Base-by-base conservation (phyloP, 2,797 vertebrate species). In the Kryptopterus vitreolus region DNA sequence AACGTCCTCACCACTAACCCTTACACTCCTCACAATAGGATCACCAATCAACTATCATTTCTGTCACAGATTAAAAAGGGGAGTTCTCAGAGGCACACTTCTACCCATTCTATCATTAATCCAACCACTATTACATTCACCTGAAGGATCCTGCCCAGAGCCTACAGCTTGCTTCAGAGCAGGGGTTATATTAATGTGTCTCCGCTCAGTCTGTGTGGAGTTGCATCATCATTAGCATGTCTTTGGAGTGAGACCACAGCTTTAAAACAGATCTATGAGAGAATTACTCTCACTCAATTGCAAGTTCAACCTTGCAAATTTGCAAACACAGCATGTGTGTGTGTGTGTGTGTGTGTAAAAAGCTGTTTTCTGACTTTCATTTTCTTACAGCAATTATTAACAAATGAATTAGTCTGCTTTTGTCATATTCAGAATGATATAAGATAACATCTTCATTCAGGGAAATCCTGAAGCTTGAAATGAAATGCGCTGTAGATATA, bases 81-180 rank as follows among this genome's bases (percentile, higher is more conserved):
- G n/a, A 53, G 18, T 48, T 22, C 52, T 48, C 33, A 18, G 31
- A 53, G 69, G 48, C 48, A 53, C 29, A 71, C 69, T 70, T 52
- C 46, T 71, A 71, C 10, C 29, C 26, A 22, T 53, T 71, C 26
- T 53, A 31, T 31, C 26, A 53, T 71, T 53, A 53, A 71, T 71
- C 29, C 29, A 71, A 22, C 50, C 50, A 33, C 69, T 71, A 33
- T 53, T 71, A 53, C 22, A 18, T 71, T 53, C 69, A 53, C 77
- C 72, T 48, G 43, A 48, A 79, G 26, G 48, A 31, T 71, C 11
- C 50, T 22, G 52, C 69, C 20, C n/a, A 22, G 20, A 10, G 33
- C 50, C 48, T 71, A 71, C 29, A 71, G 26, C 69, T 31, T 26
- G 26, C 48, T 12, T 26, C 22, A 48, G n/a, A 31, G 68, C 18